Evolutionary conservation across 37 sponge, comb jelly and placozoan genomes (phyloP).

Genomic region (Lycopodina hypogea): DNA sequence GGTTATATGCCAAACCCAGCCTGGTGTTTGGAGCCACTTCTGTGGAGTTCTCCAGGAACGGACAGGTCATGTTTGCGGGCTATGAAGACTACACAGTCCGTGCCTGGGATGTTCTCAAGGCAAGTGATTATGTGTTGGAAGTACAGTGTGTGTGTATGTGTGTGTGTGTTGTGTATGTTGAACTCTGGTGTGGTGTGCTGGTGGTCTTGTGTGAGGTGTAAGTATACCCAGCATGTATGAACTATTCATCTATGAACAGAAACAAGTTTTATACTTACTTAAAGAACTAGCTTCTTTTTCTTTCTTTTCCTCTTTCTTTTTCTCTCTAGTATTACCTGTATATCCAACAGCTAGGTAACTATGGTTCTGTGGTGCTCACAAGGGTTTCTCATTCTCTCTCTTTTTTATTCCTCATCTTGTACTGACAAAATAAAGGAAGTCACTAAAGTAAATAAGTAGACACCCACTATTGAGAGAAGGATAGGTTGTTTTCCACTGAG

Average conservation of each 20-base stretch:
- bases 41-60: constrained; percentile 81
- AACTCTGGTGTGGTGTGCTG: neutral
- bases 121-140: neutral
- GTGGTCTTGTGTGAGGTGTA: neutral
- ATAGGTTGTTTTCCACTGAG: too few relatives aligned
- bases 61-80: constrained; percentile 80
- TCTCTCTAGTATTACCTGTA: too few relatives aligned
- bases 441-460: too few relatives aligned
- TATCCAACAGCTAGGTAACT: too few relatives aligned
- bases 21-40: constrained; percentile 69
- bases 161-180: neutral
- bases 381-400: too few relatives aligned
- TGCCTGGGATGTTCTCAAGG: constrained; percentile 88
- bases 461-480: too few relatives aligned
- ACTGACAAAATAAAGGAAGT: too few relatives aligned
- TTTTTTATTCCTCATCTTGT: too few relatives aligned
- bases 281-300: too few relatives aligned
- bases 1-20: constrained; percentile 58
- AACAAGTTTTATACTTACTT: too few relatives aligned
- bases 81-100: constrained; percentile 75
- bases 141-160: neutral
- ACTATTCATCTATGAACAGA: neutral
- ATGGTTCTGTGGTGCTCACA: too few relatives aligned
- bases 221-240: neutral
- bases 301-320: too few relatives aligned